These are phyloP conservation scores for Lerema accius DNA, from an alignment of 1,140 invertebrate species.

Conservation along the genomic window DNA sequence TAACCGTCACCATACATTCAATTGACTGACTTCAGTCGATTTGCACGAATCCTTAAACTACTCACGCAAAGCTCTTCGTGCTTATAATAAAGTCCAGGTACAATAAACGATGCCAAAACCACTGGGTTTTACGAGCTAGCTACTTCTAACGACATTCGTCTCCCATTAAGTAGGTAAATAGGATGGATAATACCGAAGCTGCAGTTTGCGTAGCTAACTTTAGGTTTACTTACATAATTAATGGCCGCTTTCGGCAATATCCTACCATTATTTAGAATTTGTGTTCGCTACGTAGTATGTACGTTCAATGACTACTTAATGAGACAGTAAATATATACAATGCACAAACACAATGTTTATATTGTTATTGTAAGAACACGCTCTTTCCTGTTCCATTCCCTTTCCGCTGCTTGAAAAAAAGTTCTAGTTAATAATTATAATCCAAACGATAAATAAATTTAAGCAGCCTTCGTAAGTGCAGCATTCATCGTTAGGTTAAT, in stretches of 20 bases:
- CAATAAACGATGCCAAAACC: slow-evolving; percentile 41
- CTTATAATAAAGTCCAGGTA: slow-evolving; percentile 22
- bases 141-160: slow-evolving; percentile 74
- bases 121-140: slow-evolving; percentile 69
- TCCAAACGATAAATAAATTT: too few relatives aligned
- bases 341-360: background rate
- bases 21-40: background rate
- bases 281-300: slow-evolving; percentile 10
- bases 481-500: too few relatives aligned
- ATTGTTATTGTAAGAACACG: too few relatives aligned
- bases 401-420: too few relatives aligned
- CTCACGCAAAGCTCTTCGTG: slow-evolving; percentile 25
- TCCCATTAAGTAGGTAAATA: slow-evolving; percentile 76
- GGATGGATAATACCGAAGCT: slow-evolving; percentile 68
- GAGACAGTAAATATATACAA: background rate
- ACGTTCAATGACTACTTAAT: slow-evolving; percentile 1
- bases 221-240: slow-evolving; percentile 62
- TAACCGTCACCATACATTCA: background rate
- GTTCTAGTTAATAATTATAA: too few relatives aligned
- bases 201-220: slow-evolving; percentile 66
- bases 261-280: slow-evolving; percentile 46
- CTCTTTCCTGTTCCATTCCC: too few relatives aligned
- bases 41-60: background rate
- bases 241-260: slow-evolving; percentile 53
- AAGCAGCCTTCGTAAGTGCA: too few relatives aligned